phyloP scores from a whole-genome alignment of 2,797 vertebrate species.

The Hyperoplus lanceolatus region DNA sequence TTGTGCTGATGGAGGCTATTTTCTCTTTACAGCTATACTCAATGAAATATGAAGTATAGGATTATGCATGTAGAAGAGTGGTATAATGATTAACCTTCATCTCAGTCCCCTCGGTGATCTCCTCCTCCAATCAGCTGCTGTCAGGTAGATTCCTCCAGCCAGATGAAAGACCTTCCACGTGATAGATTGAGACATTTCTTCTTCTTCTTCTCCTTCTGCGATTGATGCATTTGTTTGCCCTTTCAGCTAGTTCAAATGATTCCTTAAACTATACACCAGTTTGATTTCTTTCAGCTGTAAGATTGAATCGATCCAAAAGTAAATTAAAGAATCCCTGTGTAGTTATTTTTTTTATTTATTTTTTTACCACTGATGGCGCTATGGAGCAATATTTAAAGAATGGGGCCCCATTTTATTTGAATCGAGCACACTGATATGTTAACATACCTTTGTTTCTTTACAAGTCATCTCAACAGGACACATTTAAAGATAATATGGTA shows the following conservation, averaged over 20 bases:
- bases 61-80: constrained; percentile 80
- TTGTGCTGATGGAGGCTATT: constrained; percentile 80
- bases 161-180: constrained; percentile 79
- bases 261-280: constrained; percentile 48
- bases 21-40: constrained; percentile 65
- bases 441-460: neutral
- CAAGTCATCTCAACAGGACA: neutral
- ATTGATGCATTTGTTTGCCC: constrained; percentile 66
- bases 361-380: constrained; percentile 13
- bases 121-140: constrained; percentile 62
- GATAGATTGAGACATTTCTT: constrained; percentile 54
- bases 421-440: neutral
- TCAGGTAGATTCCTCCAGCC: constrained; percentile 54
- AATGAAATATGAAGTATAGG: constrained; percentile 78
- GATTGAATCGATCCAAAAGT: constrained; percentile 2
- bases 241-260: constrained; percentile 63
- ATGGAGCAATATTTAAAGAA: constrained; percentile 11
- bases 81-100: constrained; percentile 84
- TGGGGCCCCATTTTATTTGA: neutral
- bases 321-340: constrained; percentile 12
- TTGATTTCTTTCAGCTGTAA: constrained; percentile 23
- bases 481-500: neutral
- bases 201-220: constrained; percentile 37
- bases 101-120: constrained; percentile 69
- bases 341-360: neutral